Conservation (phyloP, 2,113 vertebrate genomes). For the Zosterops pallidus region DNA sequence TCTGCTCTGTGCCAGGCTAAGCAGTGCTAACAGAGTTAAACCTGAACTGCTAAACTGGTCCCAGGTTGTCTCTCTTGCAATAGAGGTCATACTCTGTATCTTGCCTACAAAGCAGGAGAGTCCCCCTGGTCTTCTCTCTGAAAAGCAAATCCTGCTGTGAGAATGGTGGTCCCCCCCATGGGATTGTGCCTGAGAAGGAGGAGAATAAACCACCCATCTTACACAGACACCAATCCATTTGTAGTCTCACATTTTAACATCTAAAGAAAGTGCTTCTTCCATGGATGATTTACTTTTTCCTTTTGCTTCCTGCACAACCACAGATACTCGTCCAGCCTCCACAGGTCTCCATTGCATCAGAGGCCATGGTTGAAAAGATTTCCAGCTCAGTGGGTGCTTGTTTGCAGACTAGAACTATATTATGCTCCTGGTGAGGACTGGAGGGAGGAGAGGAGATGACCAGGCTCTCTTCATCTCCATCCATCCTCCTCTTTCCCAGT, state of each 20-base stretch:
- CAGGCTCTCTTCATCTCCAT: not conserved
- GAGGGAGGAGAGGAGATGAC: not conserved
- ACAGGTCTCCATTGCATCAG: not conserved
- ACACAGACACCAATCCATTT: not conserved
- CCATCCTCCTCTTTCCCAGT: not conserved
- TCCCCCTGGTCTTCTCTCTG: fast-evolving
- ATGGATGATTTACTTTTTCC: not conserved
- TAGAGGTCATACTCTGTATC: not conserved
- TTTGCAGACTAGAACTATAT: not conserved
- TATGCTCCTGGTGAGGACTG: not conserved
- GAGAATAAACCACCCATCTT: not conserved
- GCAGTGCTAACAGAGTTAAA: not conserved
- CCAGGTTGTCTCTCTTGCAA: fast-evolving
- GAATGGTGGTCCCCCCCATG: fast-evolving
- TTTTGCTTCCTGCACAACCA: not conserved
- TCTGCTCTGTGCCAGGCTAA: not conserved
- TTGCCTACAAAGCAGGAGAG: not conserved
- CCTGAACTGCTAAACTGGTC: not conserved
- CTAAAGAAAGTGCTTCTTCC: not conserved
- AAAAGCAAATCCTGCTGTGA: not conserved
- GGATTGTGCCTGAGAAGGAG: fast-evolving
- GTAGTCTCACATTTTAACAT: not conserved
- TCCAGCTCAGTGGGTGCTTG: not conserved
- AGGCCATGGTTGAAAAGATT: fast-evolving
- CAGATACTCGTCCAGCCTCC: not conserved